A percentile compares a stretch with the other conserved stretches of the same genome.
phyloP scores from a whole-genome alignment of 2,113 vertebrate genomes.

The Podilymbus podiceps region DNA sequence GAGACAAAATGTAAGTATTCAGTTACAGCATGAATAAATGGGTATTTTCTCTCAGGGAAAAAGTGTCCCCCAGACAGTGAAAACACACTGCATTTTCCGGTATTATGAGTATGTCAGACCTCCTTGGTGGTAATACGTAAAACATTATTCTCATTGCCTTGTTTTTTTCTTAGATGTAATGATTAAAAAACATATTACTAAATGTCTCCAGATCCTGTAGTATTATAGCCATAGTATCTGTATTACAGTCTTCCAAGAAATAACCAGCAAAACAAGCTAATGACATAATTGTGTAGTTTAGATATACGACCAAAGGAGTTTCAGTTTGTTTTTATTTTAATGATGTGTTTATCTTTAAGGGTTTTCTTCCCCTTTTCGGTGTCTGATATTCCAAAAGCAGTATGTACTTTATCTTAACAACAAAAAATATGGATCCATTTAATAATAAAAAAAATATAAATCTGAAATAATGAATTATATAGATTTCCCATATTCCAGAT shows the following conservation, averaged over 20 bases:
- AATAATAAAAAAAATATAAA: not conserved
- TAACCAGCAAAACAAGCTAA: not conserved
- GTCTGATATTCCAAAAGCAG: not conserved
- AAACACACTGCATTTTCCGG: not conserved
- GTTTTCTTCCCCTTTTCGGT: not conserved
- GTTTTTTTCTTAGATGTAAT: not conserved
- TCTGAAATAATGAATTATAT: slow-evolving; percentile 4
- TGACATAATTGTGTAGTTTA: not conserved
- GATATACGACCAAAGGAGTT: not conserved
- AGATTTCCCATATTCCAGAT: not conserved
- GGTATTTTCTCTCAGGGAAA: not conserved
- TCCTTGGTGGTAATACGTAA: not conserved
- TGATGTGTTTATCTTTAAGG: not conserved
- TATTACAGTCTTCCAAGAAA: not conserved
- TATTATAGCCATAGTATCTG: not conserved
- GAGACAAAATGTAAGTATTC: not conserved
- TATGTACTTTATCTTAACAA: not conserved
- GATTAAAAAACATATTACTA: not conserved
- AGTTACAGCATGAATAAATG: not conserved
- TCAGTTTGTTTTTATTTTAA: not conserved
- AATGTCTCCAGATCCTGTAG: not conserved
- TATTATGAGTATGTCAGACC: not conserved
- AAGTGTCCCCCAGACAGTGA: not conserved
- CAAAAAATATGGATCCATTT: not conserved
- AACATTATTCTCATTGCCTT: not conserved